Percentiles rank a stretch among this genome's conserved stretches.
These are phyloP conservation scores for Eristalis tenax DNA, from an alignment of 2,888 invertebrate species.

Conservation along the genomic window DNA sequence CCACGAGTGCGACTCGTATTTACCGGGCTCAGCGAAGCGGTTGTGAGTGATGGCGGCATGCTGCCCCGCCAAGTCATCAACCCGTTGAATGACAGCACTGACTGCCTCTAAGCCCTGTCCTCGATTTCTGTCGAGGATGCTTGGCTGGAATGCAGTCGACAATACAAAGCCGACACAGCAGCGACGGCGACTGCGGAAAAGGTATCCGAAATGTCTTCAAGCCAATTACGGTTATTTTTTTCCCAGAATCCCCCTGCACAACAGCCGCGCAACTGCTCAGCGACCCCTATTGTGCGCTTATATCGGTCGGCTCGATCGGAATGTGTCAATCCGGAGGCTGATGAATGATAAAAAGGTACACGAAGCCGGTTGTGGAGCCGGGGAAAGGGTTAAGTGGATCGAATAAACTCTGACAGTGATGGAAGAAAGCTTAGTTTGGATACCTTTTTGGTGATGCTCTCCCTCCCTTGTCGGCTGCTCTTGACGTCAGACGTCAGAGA, in stretches of 20 bases:
- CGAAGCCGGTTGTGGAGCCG: constrained; percentile 3
- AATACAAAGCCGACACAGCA: background rate
- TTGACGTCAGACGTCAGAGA: background rate
- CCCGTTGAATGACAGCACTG: constrained; percentile 30
- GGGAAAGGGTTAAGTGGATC: constrained; percentile 47
- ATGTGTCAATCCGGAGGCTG: constrained; percentile 51
- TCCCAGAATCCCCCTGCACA: background rate
- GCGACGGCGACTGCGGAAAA: background rate
- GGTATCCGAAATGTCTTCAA: background rate
- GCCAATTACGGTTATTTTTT: background rate
- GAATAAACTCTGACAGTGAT: constrained; percentile 52
- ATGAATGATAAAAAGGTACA: constrained; percentile 49
- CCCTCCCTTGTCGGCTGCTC: background rate
- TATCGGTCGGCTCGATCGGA: constrained; percentile 46
- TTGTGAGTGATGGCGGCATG: background rate
- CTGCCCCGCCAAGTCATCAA: constrained; percentile 25
- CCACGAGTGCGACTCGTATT: constrained; percentile 12
- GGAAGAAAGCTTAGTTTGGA: background rate
- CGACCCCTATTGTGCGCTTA: constrained; percentile 1
- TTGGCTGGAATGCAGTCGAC: background rate
- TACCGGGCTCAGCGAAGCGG: constrained; percentile 19
- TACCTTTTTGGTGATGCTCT: background rate
- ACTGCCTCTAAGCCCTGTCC: constrained; percentile 4
- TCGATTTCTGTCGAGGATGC: background rate
- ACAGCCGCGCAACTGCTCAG: too few relatives aligned